Conservation (phyloP, 2,113 vertebrate genomes). For the Meriones unguiculatus region DNA sequence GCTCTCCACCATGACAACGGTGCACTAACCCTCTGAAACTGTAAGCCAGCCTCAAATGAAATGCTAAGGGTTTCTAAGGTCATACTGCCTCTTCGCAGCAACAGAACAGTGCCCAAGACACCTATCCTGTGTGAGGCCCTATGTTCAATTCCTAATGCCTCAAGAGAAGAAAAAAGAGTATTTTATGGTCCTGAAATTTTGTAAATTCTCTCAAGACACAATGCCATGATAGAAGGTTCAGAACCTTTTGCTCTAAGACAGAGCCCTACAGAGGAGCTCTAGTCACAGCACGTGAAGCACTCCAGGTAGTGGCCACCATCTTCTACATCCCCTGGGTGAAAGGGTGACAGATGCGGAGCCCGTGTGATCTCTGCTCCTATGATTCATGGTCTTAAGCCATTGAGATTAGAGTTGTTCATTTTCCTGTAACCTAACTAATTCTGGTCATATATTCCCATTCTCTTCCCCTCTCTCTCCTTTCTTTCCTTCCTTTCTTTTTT, state of each 20-base stretch:
- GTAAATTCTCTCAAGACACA: background rate
- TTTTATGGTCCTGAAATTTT: background rate
- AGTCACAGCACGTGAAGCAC: background rate
- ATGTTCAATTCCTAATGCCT: background rate
- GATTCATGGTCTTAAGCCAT: background rate
- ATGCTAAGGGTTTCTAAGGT: background rate
- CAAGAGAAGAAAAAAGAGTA: background rate
- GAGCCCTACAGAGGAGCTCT: background rate
- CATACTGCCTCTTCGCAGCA: background rate
- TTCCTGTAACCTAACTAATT: background rate
- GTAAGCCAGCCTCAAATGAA: background rate
- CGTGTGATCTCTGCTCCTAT: accelerated
- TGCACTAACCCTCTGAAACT: background rate
- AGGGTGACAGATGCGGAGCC: background rate
- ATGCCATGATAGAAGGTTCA: background rate
- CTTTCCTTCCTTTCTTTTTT: too few relatives aligned
- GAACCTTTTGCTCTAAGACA: background rate
- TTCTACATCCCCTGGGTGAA: background rate
- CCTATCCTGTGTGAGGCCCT: background rate
- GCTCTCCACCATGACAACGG: background rate
- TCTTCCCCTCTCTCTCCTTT: background rate
- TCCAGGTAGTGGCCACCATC: background rate
- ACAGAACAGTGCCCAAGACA: background rate
- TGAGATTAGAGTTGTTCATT: background rate
- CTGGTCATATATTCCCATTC: background rate